Evolutionary conservation across 2,797 vertebrate genomes (phyloP).

Genomic region (Paguma larvata): DNA sequence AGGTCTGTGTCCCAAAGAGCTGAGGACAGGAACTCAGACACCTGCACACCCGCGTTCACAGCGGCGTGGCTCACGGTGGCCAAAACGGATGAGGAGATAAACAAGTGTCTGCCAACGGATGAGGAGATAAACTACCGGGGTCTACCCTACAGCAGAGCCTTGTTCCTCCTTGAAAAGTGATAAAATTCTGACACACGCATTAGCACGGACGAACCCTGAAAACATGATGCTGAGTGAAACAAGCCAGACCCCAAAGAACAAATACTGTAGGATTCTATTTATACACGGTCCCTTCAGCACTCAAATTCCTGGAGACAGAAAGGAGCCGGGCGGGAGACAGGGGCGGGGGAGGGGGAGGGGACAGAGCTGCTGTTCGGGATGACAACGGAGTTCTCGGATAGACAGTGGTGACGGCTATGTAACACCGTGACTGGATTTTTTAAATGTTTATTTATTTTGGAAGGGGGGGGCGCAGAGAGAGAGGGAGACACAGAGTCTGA

Average conservation of each 20-base stretch:
- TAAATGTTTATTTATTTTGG: no score
- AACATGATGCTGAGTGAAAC: rapidly evolving
- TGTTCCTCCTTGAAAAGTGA: neutral
- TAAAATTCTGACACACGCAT: rapidly evolving
- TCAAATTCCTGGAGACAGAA: no score
- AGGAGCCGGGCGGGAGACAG: rapidly evolving
- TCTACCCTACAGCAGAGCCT: rapidly evolving
- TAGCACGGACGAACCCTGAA: no score
- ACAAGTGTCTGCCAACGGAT: rapidly evolving
- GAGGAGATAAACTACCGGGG: rapidly evolving
- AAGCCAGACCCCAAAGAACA: neutral
- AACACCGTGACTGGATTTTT: no score
- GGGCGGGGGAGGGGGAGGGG: neutral
- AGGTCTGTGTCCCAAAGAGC: rapidly evolving
- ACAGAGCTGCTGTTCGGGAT: neutral
- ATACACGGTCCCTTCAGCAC: rapidly evolving
- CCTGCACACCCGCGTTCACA: rapidly evolving
- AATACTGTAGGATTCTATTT: rapidly evolving
- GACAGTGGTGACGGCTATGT: rapidly evolving
- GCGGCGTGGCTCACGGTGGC: rapidly evolving
- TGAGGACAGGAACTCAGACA: rapidly evolving
- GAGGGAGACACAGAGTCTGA: no score
- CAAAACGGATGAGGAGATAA: rapidly evolving
- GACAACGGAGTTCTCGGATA: neutral
- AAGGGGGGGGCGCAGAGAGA: no score